Evolutionary conservation across 2,888 invertebrate species (phyloP).

Genomic region (Campopleginae sp.): DNA sequence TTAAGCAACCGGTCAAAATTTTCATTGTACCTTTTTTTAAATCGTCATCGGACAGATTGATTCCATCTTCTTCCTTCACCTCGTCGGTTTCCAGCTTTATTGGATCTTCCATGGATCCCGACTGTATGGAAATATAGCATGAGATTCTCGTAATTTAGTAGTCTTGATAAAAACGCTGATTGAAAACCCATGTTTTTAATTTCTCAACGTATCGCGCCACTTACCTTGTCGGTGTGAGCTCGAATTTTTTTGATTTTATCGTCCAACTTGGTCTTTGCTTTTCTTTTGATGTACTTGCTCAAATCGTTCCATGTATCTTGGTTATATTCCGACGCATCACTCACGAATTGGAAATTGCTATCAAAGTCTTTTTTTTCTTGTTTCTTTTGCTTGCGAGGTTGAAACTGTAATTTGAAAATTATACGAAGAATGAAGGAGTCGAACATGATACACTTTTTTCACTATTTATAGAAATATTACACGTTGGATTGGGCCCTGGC

Average conservation of each 20-base stretch:
- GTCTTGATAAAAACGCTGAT: too few species aligned
- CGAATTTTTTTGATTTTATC: conserved; percentile 91
- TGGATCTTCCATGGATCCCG: conserved; percentile 75
- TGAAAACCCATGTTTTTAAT: neutral
- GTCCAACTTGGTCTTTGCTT: conserved; percentile 92
- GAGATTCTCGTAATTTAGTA: neutral
- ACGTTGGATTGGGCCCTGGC: too few species aligned
- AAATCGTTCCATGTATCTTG: conserved; percentile 92
- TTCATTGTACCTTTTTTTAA: conserved; percentile 82
- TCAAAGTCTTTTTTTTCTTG: conserved; percentile 91
- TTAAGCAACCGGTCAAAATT: neutral
- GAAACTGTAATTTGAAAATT: conserved; percentile 86
- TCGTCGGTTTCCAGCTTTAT: conserved; percentile 68
- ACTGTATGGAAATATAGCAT: conserved; percentile 27
- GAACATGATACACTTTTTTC: neutral
- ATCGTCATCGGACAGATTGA: conserved; percentile 92
- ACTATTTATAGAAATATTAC: neutral
- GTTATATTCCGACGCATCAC: conserved; percentile 92
- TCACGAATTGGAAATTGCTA: conserved; percentile 92
- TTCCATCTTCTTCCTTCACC: conserved; percentile 83
- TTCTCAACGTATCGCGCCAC: neutral
- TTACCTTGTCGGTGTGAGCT: conserved; percentile 44
- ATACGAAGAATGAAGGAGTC: conserved; percentile 1
- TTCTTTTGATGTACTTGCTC: conserved; percentile 91
- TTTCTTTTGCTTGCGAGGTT: conserved; percentile 92